Evolutionary conservation across 2,888 invertebrate genomes (phyloP).

Genomic region (Aplocera efformata): DNA sequence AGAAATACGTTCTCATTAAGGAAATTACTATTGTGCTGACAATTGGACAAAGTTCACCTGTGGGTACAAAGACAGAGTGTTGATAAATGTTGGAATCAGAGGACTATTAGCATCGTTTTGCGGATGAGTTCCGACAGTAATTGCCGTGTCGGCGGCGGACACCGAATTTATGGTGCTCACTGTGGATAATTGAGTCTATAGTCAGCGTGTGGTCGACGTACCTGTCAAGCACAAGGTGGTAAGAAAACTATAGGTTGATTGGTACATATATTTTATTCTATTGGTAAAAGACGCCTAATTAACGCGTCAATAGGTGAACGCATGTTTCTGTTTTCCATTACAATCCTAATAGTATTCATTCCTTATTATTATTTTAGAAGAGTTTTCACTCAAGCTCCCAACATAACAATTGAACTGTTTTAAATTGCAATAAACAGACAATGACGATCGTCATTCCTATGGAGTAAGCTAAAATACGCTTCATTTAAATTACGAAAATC

Average conservation of each 20-base stretch:
- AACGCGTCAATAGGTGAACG: neutral
- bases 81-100: conserved; percentile 69
- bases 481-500: no score
- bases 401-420: no score
- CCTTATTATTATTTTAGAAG: no score
- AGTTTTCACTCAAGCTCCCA: no score
- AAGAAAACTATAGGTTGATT: conserved; percentile 3
- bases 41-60: conserved; percentile 33
- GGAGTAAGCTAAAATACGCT: no score
- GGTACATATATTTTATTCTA: no score
- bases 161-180: conserved; percentile 68
- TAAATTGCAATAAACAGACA: no score
- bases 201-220: conserved; percentile 49
- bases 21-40: conserved; percentile 25
- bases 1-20: no score
- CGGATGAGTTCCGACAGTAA: conserved; percentile 78
- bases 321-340: no score
- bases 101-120: conserved; percentile 76
- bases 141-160: conserved; percentile 73
- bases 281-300: neutral
- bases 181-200: conserved; percentile 66
- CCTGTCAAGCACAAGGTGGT: conserved; percentile 42
- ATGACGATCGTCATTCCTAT: no score
- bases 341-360: no score
- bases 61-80: conserved; percentile 45